Evolutionary conservation across 2,797 vertebrate species (phyloP).

Genomic region (Lindbergichthys nudifrons): DNA sequence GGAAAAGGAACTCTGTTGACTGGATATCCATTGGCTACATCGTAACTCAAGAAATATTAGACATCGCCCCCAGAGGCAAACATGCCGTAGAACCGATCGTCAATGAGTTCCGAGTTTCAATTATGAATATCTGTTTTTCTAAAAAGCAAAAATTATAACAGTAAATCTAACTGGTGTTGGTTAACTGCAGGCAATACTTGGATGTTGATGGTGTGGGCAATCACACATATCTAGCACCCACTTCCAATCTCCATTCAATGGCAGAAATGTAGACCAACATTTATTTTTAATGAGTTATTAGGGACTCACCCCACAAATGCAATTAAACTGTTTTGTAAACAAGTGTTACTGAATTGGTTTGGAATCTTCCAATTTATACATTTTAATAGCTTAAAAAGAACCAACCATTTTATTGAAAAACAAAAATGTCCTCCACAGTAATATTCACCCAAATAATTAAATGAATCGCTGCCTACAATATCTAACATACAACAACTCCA

Average conservation of each 20-base stretch:
- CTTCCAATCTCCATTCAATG: slow-evolving; percentile 25
- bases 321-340: slow-evolving; percentile 18
- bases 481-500: neutral
- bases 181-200: too few relatives aligned
- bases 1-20: too few relatives aligned
- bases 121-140: neutral
- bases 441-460: slow-evolving; percentile 5
- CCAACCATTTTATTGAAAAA: neutral
- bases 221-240: slow-evolving; percentile 30
- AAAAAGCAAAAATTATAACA: neutral
- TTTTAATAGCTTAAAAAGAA: slow-evolving; percentile 16
- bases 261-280: slow-evolving; percentile 12
- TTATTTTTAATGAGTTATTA: slow-evolving; percentile 29
- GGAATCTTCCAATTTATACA: too few relatives aligned
- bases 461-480: slow-evolving; percentile 8
- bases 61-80: too few relatives aligned
- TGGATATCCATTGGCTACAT: too few relatives aligned
- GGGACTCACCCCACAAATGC: slow-evolving; percentile 35
- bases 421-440: neutral
- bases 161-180: slow-evolving; percentile 3
- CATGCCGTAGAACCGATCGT: too few relatives aligned
- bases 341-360: slow-evolving; percentile 15
- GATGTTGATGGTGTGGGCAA: too few relatives aligned
- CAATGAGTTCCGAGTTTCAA: too few relatives aligned
- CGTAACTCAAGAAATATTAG: too few relatives aligned